Conservation (phyloP, 2,888 invertebrate genomes). For the Drosophila seclusa region DNA sequence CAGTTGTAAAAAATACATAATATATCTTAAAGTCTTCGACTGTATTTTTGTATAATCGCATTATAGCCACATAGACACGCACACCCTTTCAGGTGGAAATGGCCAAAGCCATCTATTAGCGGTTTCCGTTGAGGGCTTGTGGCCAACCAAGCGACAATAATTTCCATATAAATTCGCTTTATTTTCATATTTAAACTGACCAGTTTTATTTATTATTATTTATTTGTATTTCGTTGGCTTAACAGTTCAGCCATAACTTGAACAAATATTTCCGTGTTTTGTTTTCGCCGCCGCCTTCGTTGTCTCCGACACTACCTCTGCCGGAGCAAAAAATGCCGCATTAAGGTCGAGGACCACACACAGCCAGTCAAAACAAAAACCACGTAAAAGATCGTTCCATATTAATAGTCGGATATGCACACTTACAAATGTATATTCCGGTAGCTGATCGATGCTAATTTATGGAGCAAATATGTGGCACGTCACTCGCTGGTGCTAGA, state of each 20-base stretch:
- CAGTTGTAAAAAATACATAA: conserved; percentile 2
- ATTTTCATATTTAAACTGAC: conserved; percentile 73
- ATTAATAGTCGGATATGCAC: not conserved
- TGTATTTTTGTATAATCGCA: conserved; percentile 45
- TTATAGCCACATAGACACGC: conserved; percentile 43
- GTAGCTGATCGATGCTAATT: conserved; percentile 61
- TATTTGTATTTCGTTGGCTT: conserved; percentile 59
- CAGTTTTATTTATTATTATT: conserved; percentile 67
- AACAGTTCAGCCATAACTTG: conserved; percentile 19
- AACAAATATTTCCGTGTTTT: conserved; percentile 66
- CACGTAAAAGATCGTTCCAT: conserved; percentile 1
- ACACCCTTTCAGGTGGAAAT: conserved; percentile 50
- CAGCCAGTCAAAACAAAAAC: conserved; percentile 13
- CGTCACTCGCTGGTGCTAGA: conserved; percentile 49
- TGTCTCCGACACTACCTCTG: conserved; percentile 1
- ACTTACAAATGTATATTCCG: conserved; percentile 5
- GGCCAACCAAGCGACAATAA: conserved; percentile 37
- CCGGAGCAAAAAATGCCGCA: conserved; percentile 11
- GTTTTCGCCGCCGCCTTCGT: conserved; percentile 30
- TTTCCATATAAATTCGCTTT: conserved; percentile 71
- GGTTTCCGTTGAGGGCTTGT: conserved; percentile 22
- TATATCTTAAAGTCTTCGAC: conserved; percentile 1
- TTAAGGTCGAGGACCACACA: conserved; percentile 52
- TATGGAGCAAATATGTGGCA: conserved; percentile 58
- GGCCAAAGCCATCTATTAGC: conserved; percentile 24